Conservation (phyloP, 2,113 vertebrate genomes). For the Raja brachyura region DNA sequence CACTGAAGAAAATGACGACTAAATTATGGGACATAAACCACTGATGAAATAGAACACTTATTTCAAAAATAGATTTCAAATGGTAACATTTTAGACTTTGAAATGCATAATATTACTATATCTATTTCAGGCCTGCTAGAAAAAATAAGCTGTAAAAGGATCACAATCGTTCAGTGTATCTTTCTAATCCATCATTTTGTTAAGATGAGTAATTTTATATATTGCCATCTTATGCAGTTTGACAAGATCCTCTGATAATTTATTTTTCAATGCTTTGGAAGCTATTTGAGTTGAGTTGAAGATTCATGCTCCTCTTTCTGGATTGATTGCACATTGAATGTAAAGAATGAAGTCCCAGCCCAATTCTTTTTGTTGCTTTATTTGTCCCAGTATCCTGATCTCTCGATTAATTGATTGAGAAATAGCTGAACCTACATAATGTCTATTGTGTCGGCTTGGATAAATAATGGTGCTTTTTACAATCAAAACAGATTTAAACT, state of each 20-base stretch:
- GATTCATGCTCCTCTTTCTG: not conserved
- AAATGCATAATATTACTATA: not conserved
- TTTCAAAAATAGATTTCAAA: not conserved
- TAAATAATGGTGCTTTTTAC: not conserved
- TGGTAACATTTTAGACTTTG: not conserved
- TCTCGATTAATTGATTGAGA: not conserved
- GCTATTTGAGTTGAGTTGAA: not conserved
- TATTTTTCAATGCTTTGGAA: not conserved
- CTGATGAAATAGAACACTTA: not conserved
- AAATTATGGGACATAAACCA: not conserved
- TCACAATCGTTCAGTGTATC: not conserved
- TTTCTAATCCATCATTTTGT: not conserved
- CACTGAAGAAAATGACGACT: no score
- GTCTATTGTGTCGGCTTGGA: not conserved
- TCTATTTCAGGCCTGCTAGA: not conserved
- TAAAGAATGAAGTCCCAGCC: not conserved
- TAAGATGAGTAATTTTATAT: not conserved
- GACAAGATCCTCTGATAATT: not conserved
- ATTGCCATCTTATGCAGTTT: not conserved
- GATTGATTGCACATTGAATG: not conserved
- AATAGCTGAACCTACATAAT: not conserved
- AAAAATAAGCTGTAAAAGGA: not conserved
- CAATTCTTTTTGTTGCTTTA: not conserved
- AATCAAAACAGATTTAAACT: not conserved
- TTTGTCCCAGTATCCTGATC: no score